Conservation (phyloP, 2,888 invertebrate genomes). For the Hydriomena furcata region DNA sequence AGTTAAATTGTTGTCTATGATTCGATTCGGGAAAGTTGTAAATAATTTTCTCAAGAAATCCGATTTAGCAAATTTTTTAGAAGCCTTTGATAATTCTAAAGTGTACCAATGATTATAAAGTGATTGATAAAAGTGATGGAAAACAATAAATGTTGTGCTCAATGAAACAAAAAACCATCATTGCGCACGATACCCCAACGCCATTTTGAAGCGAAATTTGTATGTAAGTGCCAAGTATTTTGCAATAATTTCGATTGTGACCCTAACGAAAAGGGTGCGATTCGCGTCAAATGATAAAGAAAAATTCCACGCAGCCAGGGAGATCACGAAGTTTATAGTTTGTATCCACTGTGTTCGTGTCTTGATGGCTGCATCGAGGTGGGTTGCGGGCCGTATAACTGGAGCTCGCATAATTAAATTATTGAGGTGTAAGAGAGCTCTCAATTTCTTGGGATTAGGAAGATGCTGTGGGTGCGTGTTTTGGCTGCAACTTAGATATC, state of each 20-base stretch:
- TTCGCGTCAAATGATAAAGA: constrained; percentile 50
- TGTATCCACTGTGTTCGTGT: constrained; percentile 20
- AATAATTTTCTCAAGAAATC: constrained; percentile 73
- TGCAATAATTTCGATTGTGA: constrained; percentile 74
- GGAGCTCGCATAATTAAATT: constrained; percentile 74
- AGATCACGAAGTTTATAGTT: constrained; percentile 42
- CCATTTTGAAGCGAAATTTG: constrained; percentile 85
- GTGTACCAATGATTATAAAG: constrained; percentile 59
- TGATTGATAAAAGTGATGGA: constrained; percentile 66
- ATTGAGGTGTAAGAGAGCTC: constrained; percentile 33
- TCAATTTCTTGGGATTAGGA: constrained; percentile 8
- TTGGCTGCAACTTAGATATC: background rate
- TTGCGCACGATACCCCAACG: constrained; percentile 83
- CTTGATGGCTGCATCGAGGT: constrained; percentile 67
- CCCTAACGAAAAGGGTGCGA: constrained; percentile 51
- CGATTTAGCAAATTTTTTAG: constrained; percentile 48
- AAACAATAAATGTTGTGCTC: constrained; percentile 66
- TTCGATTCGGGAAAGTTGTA: constrained; percentile 79
- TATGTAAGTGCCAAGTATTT: constrained; percentile 85
- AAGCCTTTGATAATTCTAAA: constrained; percentile 55
- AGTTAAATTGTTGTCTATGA: constrained; percentile 46
- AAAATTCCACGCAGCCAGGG: constrained; percentile 47
- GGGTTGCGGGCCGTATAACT: constrained; percentile 68
- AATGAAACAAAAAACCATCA: constrained; percentile 82
- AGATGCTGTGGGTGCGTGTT: constrained; percentile 11